A percentile compares a stretch with the other conserved stretches of the same genome.
phyloP scores from a whole-genome alignment of 2,113 vertebrate genomes.

The Cyprinodon variegatus region DNA sequence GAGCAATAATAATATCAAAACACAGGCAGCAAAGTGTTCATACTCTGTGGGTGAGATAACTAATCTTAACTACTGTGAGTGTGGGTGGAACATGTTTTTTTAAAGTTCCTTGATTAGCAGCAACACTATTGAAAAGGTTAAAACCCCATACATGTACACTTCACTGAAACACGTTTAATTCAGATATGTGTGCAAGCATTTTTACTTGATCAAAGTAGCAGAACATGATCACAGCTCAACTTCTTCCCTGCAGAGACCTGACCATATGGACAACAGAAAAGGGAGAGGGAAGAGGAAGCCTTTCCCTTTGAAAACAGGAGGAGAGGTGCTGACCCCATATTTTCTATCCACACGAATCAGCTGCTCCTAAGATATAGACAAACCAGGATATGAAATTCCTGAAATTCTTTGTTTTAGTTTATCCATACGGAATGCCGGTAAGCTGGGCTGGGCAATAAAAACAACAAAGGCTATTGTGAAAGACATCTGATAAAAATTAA shows the following conservation, averaged over 20 bases:
- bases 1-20: slow-evolving; percentile 37
- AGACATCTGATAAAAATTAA: too few species aligned
- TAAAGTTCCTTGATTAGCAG: slow-evolving; percentile 27
- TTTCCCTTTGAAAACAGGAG: slow-evolving; percentile 58
- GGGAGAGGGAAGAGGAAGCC: slow-evolving; percentile 33
- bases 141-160: slow-evolving; percentile 2
- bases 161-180: slow-evolving; percentile 5
- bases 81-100: slow-evolving; percentile 31
- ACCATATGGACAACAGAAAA: slow-evolving; percentile 66
- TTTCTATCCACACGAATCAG: slow-evolving; percentile 54
- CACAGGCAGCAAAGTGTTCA: slow-evolving; percentile 32
- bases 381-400: slow-evolving; percentile 38
- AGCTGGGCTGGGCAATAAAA: too few species aligned
- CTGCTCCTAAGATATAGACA: slow-evolving; percentile 55
- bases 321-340: slow-evolving; percentile 50
- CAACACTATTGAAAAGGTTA: slow-evolving; percentile 6
- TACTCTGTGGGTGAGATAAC: slow-evolving; percentile 59
- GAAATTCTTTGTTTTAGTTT: slow-evolving; percentile 29
- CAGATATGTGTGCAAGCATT: slow-evolving; percentile 10
- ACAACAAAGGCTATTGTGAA: neutral
- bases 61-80: slow-evolving; percentile 46
- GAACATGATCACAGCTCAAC: neutral
- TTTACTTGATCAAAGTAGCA: slow-evolving; percentile 37
- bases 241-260: slow-evolving; percentile 29
- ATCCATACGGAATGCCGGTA: neutral